A percentile compares a stretch with the other conserved stretches of the same genome.
phyloP scores from a whole-genome alignment of 2,888 invertebrate species.

The Euzetes globulus region DNA sequence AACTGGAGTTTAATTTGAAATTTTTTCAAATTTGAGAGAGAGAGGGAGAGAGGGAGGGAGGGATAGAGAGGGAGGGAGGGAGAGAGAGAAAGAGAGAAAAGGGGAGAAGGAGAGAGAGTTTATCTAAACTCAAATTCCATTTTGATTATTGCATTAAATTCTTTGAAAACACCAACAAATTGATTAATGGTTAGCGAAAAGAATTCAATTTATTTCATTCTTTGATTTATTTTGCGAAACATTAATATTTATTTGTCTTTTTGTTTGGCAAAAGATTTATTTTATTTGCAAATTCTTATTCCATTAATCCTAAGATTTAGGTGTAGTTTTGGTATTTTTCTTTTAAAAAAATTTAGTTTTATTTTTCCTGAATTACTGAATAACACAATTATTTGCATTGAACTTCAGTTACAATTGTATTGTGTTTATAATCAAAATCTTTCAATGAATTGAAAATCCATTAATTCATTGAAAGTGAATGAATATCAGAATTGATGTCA shows the following conservation, averaged over 20 bases:
- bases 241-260: constrained; percentile 11
- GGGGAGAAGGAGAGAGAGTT: too few species aligned
- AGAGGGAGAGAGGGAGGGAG: too few species aligned
- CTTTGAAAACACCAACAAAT: not conserved
- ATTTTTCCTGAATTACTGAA: not conserved
- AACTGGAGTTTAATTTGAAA: not conserved
- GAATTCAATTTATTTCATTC: not conserved
- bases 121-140: not conserved
- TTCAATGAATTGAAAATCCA: not conserved
- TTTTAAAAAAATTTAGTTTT: not conserved
- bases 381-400: constrained; percentile 3
- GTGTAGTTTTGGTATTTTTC: not conserved
- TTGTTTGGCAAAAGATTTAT: not conserved
- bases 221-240: not conserved
- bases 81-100: too few species aligned
- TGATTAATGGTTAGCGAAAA: not conserved
- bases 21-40: too few species aligned
- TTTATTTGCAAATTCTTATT: not conserved
- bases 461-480: not conserved
- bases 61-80: too few species aligned
- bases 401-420: not conserved
- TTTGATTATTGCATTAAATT: not conserved
- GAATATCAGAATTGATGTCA: constrained; percentile 12
- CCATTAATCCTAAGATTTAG: not conserved
- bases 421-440: not conserved